Percentiles rank a stretch among this genome's conserved stretches.
These are phyloP conservation scores for Palythoa grandis DNA, from an alignment of 92 coral and sea anemone genomes.

Conservation along the genomic window DNA sequence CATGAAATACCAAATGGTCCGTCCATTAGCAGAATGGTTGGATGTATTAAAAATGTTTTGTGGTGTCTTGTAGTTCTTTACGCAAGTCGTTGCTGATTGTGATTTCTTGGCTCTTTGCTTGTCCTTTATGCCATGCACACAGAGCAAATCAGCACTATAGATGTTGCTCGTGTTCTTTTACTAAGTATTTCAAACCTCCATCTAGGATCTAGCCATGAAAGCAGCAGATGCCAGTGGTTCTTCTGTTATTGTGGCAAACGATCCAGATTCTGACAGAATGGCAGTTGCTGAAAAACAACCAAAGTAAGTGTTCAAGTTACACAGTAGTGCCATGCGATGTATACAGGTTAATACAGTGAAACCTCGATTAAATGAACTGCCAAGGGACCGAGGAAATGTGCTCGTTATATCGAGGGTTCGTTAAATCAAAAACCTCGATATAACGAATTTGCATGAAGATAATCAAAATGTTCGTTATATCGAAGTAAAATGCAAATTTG, in stretches of 20 bases:
- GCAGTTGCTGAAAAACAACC: slow-evolving; percentile 98
- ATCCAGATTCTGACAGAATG: slow-evolving; percentile 97
- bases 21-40: too few species aligned
- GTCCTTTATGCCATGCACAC: neutral
- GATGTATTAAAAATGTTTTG: too few species aligned
- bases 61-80: too few species aligned
- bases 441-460: too few species aligned
- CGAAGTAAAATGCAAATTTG: too few species aligned
- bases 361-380: too few species aligned
- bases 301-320: slow-evolving; percentile 54
- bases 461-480: too few species aligned
- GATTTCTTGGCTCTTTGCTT: neutral
- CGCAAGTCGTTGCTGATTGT: neutral
- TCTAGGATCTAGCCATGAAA: slow-evolving; percentile 92
- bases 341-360: too few species aligned
- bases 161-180: neutral
- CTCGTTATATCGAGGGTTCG: too few species aligned
- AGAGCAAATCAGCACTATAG: neutral
- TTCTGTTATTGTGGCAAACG: slow-evolving; percentile 93
- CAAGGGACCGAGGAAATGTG: too few species aligned
- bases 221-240: slow-evolving; percentile 82
- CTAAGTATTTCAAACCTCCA: neutral
- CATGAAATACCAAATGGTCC: too few species aligned
- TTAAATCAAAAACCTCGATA: too few species aligned
- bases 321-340: neutral